These are phyloP conservation scores for Agonopterix subpropinquella DNA, from an alignment of 2,888 invertebrate genomes.

Conservation along the genomic window DNA sequence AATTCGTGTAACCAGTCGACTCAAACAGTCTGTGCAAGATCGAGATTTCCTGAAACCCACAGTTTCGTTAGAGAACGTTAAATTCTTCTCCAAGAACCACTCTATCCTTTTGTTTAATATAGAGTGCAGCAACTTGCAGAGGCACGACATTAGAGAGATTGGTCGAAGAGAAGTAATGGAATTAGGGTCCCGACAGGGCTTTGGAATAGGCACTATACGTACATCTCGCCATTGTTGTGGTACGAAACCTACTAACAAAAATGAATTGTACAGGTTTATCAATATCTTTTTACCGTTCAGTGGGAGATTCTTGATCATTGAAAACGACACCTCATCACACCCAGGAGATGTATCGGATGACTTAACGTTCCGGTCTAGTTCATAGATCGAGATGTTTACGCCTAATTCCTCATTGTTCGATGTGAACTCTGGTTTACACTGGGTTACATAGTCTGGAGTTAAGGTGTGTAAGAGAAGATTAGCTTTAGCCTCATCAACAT, in stretches of 20 bases:
- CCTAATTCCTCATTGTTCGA: background rate
- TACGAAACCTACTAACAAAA: no score
- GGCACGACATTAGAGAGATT: background rate
- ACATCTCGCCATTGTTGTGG: no score
- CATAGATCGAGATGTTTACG: background rate
- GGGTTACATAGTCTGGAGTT: background rate
- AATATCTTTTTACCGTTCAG: no score
- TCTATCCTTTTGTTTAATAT: conserved; percentile 7
- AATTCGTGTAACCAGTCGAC: no score
- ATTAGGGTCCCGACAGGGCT: background rate
- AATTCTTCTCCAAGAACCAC: no score
- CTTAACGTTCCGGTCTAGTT: conserved; percentile 1
- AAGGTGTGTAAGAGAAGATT: no score
- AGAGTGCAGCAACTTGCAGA: background rate
- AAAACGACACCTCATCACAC: conserved; percentile 6
- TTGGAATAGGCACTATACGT: background rate
- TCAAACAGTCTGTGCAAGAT: no score
- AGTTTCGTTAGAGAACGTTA: no score
- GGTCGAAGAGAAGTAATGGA: background rate
- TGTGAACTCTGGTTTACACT: background rate
- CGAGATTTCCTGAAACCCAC: no score
- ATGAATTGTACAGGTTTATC: no score
- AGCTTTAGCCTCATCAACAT: no score
- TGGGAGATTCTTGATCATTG: conserved; percentile 8
- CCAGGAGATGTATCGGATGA: background rate